Base-by-base conservation (phyloP, 1,140 invertebrate species). In the Drosophila burlai region DNA sequence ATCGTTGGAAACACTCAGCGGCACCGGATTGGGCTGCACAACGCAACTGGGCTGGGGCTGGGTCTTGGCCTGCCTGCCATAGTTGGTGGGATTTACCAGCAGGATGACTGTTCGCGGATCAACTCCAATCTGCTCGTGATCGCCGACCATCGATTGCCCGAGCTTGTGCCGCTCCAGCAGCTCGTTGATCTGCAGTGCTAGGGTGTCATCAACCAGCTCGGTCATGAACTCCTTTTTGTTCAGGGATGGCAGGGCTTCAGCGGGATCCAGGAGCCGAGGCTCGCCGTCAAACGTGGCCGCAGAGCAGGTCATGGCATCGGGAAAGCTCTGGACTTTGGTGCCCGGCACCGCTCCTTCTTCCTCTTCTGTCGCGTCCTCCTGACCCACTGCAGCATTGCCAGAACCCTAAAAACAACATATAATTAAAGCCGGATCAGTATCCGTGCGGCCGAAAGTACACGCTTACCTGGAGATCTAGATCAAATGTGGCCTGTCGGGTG, bases 211-310 rank as follows among this genome's bases (percentile, higher is more conserved):
- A 10, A 78, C 63, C 2, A 89, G 45, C 24, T 89, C 65, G 1
- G 77, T 79, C 52, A 76, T 59, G 34, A 57, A 89, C 29, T 89
- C 85, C 4, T 71, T 81, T 11, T 16, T 11, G 15, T n/a, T n/a
- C 10, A 13, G 24, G 15, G 15, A 24, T 24, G 24, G 24, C 13
- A 49, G 13, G 36, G 26, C 18, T 40, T 42, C 50, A 42, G 11
- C 2, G 57, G 63, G 21, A 18, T 46, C 36, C 54, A 66, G 16
- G 16, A 40, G 1, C 2, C 57, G 50, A 2, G 79, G 46, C 42
- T 92, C 91, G 7, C 81, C 81, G 58, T 92, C 87, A 52, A 74
- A 92, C 1, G 91, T 92, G 9, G 83, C 87, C 18, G 91, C 82
- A 0, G 91, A 92, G 16, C 76, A 89, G 16, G 83, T 69, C 91